Evolutionary conservation across 2,797 vertebrate species (phyloP), one percentile per base, ranked within the genome.

Genomic region (Ispidina lecontei): DNA sequence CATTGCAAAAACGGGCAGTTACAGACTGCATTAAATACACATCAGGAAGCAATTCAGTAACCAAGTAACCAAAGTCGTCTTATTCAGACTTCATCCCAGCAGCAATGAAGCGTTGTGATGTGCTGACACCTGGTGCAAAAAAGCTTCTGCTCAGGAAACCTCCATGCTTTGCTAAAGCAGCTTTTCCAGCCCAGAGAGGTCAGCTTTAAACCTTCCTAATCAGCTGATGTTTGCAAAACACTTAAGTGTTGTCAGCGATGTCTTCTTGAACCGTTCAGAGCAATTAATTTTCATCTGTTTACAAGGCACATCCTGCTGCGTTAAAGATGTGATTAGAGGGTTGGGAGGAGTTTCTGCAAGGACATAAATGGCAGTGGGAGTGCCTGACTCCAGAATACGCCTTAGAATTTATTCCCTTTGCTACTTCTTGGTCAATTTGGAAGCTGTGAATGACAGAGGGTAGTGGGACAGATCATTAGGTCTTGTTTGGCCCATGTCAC

Each of bases 121-220:
- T 78, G 87, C 73, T 91, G 91, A 95, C 84, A 92, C 89, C 92
- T 91, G 87, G 44, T 84, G 89, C 71, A 82, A 64, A 62, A 93
- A 89, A 6, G 17, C 26, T 7, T 62, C 55, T 33, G 1, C 60
- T 95, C 43, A 31, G 65, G 54, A 54, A 88, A 23, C 3, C 3
- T 1, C 12, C 14, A 3, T 0, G 25, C 19, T 4, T 39, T 35
- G 39, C 67, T 60, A 31, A 25, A 54, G 35, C 56, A 46, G 63
- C 28, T 75, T 90, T 90, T 72, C 28, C 60, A 60, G 41, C 28
- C 23, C 55, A 10, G 21, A 46, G 21, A 26, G 29, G 31, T 46
- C 55, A 18, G 25, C 33, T 44, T 17, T 64, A 28, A 84, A 26
- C 68, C 13, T 63, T 70, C 0, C 0, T 33, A 62, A 41, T 9